Conservation (phyloP, 2,113 vertebrate species). For the Hemibates koningsi region DNA sequence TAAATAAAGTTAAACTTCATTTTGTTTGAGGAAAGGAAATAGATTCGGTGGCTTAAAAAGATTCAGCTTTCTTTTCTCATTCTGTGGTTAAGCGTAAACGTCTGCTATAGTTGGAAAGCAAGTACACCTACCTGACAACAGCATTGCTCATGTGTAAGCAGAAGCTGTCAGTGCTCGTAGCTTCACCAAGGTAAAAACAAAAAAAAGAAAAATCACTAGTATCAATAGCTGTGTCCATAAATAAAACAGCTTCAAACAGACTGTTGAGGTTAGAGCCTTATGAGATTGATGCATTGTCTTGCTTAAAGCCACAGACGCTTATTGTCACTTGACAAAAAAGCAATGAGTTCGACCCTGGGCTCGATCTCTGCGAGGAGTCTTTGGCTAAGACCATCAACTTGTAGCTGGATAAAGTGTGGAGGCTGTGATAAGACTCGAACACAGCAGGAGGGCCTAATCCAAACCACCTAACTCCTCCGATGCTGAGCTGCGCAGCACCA, state of each 20-base stretch:
- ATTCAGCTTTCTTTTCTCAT: not conserved
- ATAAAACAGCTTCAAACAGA: conserved; percentile 4
- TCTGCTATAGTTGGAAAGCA: not conserved
- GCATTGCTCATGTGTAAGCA: not conserved
- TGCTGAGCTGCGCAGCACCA: conserved; percentile 61
- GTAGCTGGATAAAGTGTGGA: conserved; percentile 52
- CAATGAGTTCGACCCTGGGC: conserved; percentile 29
- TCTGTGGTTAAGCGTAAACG: not conserved
- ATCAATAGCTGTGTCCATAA: not conserved
- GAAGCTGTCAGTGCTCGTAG: not conserved
- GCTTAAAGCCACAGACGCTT: conserved; percentile 23
- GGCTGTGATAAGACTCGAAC: conserved; percentile 59
- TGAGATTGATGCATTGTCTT: conserved; percentile 2
- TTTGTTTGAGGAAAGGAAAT: not conserved
- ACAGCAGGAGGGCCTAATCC: conserved; percentile 67
- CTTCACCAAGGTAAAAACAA: not conserved
- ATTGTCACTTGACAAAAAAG: conserved; percentile 37
- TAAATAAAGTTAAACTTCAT: not conserved
- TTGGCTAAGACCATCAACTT: conserved; percentile 49
- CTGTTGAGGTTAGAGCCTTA: not conserved
- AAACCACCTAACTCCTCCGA: conserved; percentile 59
- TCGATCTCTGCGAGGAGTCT: conserved; percentile 10
- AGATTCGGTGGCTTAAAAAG: not conserved
- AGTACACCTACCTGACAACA: not conserved
- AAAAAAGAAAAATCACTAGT: not conserved